phyloP scores from a whole-genome alignment of 2,113 vertebrate species.

The Megaceryle maxima region DNA sequence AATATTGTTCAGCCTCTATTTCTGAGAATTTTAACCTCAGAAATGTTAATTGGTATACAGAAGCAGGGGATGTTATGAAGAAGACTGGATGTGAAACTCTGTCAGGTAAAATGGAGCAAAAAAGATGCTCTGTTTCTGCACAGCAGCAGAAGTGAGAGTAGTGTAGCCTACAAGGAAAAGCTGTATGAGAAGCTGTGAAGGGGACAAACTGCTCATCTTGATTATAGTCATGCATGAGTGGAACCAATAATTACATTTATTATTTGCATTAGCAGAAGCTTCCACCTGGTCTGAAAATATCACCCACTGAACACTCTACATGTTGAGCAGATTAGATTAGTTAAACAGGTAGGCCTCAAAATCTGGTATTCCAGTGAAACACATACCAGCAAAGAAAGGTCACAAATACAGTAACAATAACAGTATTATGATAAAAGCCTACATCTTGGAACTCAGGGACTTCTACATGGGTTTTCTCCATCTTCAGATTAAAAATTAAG shows the following conservation, averaged over 20 bases:
- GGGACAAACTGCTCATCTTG: neutral
- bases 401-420: neutral
- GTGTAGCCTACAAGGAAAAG: neutral
- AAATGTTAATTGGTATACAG: neutral
- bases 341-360: neutral
- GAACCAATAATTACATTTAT: neutral
- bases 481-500: neutral
- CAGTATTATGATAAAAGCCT: neutral
- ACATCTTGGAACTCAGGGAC: neutral
- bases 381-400: neutral
- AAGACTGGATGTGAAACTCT: neutral
- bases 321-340: neutral
- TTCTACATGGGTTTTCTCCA: too few relatives aligned
- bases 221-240: neutral
- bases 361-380: neutral
- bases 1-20: neutral
- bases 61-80: neutral
- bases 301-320: neutral
- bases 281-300: neutral
- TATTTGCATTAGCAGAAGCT: neutral
- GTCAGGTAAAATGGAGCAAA: neutral
- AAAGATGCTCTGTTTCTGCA: neutral
- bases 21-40: neutral
- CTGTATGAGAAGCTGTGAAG: neutral
- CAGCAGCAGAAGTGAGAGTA: neutral